Evolutionary conservation across 2,797 vertebrate species (phyloP).

Genomic region (Sphaeramia orbicularis): DNA sequence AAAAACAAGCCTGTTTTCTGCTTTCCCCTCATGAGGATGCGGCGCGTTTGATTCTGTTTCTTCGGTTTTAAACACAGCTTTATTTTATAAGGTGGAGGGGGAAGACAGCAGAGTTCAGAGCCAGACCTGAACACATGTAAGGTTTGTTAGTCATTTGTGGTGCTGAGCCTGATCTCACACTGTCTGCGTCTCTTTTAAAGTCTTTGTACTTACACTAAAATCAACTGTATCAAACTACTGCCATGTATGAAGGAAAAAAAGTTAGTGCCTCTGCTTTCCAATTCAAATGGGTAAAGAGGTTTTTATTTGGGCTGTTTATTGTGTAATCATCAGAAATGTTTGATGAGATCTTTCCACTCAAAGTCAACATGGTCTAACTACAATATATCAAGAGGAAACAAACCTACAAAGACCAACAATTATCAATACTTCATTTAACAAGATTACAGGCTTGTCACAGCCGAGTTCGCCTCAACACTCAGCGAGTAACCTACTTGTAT

Average conservation of each 20-base stretch:
- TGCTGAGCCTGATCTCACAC: slow-evolving; percentile 9
- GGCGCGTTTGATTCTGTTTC: slow-evolving; percentile 34
- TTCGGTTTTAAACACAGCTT: slow-evolving; percentile 41
- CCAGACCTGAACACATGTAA: slow-evolving; percentile 44
- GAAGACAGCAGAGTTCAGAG: slow-evolving; percentile 43
- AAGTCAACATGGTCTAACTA: too few species aligned
- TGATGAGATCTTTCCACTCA: too few species aligned
- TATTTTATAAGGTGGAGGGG: slow-evolving; percentile 37
- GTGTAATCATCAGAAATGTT: neutral
- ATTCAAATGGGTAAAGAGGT: neutral
- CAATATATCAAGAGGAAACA: too few species aligned
- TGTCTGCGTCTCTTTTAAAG: slow-evolving; percentile 5
- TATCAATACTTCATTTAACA: too few species aligned
- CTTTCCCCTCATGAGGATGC: slow-evolving; percentile 22
- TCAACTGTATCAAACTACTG: neutral
- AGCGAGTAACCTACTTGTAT: too few species aligned
- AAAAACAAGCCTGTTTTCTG: slow-evolving; percentile 43
- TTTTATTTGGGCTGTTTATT: neutral
- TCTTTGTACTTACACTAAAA: slow-evolving; percentile 2
- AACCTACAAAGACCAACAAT: too few species aligned
- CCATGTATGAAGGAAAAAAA: neutral
- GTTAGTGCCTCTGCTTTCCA: neutral
- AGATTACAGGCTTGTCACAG: too few species aligned
- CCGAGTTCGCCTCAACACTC: too few species aligned
- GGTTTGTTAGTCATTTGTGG: slow-evolving; percentile 51